Evolutionary conservation across 2,113 vertebrate species (phyloP).

Genomic region (Empidonax alnorum): DNA sequence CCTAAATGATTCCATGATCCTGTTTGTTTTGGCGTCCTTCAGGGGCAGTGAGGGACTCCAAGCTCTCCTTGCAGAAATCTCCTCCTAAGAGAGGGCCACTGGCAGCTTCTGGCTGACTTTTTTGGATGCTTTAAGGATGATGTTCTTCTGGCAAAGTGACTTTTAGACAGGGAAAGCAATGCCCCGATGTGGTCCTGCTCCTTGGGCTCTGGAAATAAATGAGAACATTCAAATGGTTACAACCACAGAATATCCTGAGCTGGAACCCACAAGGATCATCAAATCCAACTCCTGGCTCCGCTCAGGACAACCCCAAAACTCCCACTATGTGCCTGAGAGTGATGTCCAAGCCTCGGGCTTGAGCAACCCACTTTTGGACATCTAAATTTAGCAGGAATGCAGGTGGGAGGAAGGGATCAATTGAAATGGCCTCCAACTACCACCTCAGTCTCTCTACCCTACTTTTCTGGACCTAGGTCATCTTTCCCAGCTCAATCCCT

Average conservation of each 20-base stretch:
- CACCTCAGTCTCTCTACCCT: not conserved
- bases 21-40: not conserved
- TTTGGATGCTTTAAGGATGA: not conserved
- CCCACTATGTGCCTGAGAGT: not conserved
- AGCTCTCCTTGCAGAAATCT: not conserved
- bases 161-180: not conserved
- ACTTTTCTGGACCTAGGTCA: not conserved
- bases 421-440: not conserved
- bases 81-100: not conserved
- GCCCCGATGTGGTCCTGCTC: not conserved
- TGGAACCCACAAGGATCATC: not conserved
- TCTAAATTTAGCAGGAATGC: not conserved
- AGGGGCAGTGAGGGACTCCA: not conserved
- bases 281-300: accelerated
- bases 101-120: not conserved
- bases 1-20: not conserved
- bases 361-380: not conserved
- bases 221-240: not conserved
- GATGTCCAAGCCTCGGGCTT: not conserved
- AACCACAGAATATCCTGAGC: not conserved
- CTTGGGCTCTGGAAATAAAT: not conserved
- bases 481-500: not conserved
- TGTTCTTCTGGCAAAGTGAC: not conserved
- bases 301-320: no score
- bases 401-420: not conserved